Percentiles rank a stretch among this genome's conserved stretches.
These are phyloP conservation scores for Charanyca ferruginea DNA, from an alignment of 2,888 invertebrate genomes.

Conservation along the genomic window DNA sequence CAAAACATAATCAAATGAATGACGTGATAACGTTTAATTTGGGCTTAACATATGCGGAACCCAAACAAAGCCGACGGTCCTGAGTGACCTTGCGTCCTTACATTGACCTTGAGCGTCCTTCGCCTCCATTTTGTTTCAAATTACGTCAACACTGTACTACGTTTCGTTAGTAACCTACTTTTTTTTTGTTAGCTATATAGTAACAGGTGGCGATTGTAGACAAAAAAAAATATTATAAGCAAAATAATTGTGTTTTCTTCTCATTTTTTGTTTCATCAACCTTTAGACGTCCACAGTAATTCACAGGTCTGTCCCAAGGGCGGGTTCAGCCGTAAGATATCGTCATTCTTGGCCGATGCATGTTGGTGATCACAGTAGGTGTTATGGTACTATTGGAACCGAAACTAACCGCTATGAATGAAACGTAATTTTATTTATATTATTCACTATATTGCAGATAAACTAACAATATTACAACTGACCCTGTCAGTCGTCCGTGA, in stretches of 20 bases:
- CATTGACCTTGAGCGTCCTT: slow-evolving; percentile 40
- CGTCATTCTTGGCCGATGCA: too few relatives aligned
- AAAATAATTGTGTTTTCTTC: neutral
- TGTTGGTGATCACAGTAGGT: too few relatives aligned
- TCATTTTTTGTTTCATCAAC: too few relatives aligned
- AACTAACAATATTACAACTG: too few relatives aligned
- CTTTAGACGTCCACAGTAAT: too few relatives aligned
- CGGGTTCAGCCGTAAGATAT: too few relatives aligned
- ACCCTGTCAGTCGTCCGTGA: too few relatives aligned
- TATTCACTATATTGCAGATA: too few relatives aligned
- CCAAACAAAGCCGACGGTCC: slow-evolving; percentile 27
- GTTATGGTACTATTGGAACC: too few relatives aligned
- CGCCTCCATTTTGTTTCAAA: slow-evolving; percentile 34
- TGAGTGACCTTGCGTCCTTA: slow-evolving; percentile 37
- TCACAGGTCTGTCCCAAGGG: too few relatives aligned
- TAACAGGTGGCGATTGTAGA: neutral
- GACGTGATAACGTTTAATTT: slow-evolving; percentile 19
- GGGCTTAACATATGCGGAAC: slow-evolving; percentile 10
- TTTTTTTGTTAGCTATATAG: slow-evolving; percentile 5
- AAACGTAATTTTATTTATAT: too few relatives aligned
- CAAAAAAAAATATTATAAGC: slow-evolving; percentile 2
- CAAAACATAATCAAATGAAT: slow-evolving; percentile 16
- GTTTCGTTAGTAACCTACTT: slow-evolving; percentile 6
- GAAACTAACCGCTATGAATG: too few relatives aligned
- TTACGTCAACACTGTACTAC: slow-evolving; percentile 24